These are phyloP conservation scores for Pristionchus maxplancki DNA, from an alignment of 2,888 invertebrate genomes.

Conservation along the genomic window DNA sequence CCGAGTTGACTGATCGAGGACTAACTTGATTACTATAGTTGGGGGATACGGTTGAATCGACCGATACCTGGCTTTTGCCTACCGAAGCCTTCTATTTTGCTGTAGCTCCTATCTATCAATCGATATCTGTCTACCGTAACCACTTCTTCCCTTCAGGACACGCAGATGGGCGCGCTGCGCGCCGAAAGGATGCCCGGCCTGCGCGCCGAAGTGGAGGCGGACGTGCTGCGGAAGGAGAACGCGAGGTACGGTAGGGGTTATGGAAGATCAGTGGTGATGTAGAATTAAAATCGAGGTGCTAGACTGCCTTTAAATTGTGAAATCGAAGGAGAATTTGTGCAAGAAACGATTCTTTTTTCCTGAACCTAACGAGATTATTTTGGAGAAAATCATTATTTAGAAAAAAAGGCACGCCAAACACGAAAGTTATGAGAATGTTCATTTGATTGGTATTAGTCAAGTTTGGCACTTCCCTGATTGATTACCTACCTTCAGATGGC, in stretches of 20 bases:
- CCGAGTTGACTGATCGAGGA: not conserved
- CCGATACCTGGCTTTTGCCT: not conserved
- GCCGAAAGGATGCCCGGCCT: constrained; percentile 71
- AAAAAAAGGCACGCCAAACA: too few species aligned
- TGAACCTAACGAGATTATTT: too few species aligned
- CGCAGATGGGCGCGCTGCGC: constrained; percentile 78
- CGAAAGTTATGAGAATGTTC: not conserved
- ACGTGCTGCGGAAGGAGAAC: constrained; percentile 69
- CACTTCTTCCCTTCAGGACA: constrained; percentile 78
- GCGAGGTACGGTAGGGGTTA: constrained; percentile 19
- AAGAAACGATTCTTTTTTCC: too few species aligned
- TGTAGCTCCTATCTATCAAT: too few species aligned
- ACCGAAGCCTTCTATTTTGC: not conserved
- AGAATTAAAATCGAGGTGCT: too few species aligned
- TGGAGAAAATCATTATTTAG: too few species aligned
- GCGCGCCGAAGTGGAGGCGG: constrained; percentile 68
- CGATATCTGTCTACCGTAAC: constrained; percentile 4
- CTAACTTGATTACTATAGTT: not conserved
- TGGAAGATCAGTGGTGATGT: not conserved
- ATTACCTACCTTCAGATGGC: constrained; percentile 31
- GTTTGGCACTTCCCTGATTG: not conserved
- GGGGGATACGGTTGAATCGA: not conserved
- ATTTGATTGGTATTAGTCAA: not conserved
- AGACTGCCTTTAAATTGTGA: too few species aligned
- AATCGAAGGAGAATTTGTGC: too few species aligned